Conservation (phyloP, 2,888 invertebrate species). For the Tenthredo notha region DNA sequence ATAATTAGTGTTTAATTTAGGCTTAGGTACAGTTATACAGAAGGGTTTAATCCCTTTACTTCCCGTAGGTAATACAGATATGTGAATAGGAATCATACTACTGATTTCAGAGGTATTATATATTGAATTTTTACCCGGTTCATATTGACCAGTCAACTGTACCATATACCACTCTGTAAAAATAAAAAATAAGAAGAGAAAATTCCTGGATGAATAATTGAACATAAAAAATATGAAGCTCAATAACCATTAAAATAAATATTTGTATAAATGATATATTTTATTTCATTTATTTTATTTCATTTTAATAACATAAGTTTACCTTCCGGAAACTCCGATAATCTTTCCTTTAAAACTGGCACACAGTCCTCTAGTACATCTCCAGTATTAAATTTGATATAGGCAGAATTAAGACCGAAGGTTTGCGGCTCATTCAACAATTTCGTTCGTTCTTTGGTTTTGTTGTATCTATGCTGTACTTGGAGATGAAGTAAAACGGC, state of each 20-base stretch:
- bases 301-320: not conserved
- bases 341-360: conserved; percentile 62
- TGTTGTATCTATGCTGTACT: conserved; percentile 68
- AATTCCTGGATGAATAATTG: not conserved
- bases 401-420: conserved; percentile 65
- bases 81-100: conserved; percentile 67
- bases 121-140: conserved; percentile 58
- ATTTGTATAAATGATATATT: not conserved
- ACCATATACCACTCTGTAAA: conserved; percentile 73
- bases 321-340: conserved; percentile 72
- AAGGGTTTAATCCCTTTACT: conserved; percentile 66
- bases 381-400: conserved; percentile 62
- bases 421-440: conserved; percentile 57
- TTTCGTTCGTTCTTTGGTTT: conserved; percentile 65
- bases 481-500: conserved; percentile 71
- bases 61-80: conserved; percentile 72
- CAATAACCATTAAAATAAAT: not conserved
- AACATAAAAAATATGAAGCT: not conserved
- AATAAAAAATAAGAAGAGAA: conserved; percentile 15
- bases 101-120: conserved; percentile 29
- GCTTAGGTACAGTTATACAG: conserved; percentile 71
- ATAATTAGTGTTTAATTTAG: conserved; percentile 64
- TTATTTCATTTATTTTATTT: not conserved
- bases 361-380: conserved; percentile 57
- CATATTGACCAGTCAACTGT: conserved; percentile 71